Evolutionary conservation across 1,140 invertebrate genomes (phyloP).

Genomic region (Cotesia glomerata): DNA sequence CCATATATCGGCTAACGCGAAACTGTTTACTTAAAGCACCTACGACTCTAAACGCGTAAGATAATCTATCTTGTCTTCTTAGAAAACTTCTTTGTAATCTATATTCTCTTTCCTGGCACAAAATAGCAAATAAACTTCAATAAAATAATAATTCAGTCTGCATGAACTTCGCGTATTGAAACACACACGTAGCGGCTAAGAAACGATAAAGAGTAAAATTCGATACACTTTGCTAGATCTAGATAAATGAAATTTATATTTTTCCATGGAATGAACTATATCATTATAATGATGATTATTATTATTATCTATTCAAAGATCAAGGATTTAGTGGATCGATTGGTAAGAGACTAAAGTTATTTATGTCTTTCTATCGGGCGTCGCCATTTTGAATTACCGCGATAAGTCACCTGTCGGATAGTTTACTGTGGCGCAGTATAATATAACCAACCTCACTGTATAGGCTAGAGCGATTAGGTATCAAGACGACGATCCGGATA

Average conservation of each 20-base stretch:
- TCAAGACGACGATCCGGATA: constrained; percentile 22
- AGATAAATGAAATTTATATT: not conserved
- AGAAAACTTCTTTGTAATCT: no score
- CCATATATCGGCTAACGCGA: no score
- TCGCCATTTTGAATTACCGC: constrained; percentile 18
- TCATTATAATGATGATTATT: not conserved
- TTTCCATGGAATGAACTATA: no score
- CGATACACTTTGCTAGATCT: not conserved
- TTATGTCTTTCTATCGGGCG: constrained; percentile 5
- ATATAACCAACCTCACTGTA: not conserved
- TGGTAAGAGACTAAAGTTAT: not conserved
- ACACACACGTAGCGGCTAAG: no score
- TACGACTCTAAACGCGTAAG: no score
- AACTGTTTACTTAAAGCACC: no score
- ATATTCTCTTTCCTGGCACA: no score
- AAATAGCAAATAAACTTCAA: no score
- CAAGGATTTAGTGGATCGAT: not conserved
- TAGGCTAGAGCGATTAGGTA: constrained; percentile 4
- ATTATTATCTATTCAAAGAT: not conserved
- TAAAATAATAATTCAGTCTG: no score
- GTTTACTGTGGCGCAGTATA: not conserved
- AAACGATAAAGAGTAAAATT: no score
- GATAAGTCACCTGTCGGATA: constrained; percentile 18
- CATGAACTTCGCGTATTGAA: no score
- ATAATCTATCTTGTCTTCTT: no score